Percentiles rank a stretch among this genome's conserved stretches.
These are phyloP conservation scores for Patella pellucida DNA, from an alignment of 2,888 invertebrate species.

Conservation along the genomic window DNA sequence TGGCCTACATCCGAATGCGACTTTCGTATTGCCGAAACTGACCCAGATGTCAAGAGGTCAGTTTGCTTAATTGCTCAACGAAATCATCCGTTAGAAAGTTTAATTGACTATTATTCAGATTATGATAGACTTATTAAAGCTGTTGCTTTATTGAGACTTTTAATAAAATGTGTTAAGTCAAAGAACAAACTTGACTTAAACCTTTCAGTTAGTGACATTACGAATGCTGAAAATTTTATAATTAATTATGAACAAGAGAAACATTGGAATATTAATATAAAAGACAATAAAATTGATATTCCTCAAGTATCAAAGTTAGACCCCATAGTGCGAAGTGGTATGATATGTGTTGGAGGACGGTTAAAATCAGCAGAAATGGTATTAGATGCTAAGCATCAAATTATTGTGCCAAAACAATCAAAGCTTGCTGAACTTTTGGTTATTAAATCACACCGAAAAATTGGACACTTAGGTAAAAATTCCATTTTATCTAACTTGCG, in stretches of 20 bases:
- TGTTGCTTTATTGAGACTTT: conserved; percentile 6
- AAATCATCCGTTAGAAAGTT: background rate
- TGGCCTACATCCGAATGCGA: background rate
- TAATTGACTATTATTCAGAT: background rate
- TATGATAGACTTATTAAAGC: background rate
- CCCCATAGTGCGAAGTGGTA: background rate
- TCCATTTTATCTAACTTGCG: background rate
- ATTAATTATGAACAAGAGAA: conserved; percentile 1
- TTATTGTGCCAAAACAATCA: conserved; percentile 19
- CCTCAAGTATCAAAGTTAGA: conserved; percentile 13
- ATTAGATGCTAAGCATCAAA: conserved; percentile 18
- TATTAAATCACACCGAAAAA: background rate
- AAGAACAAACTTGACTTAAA: background rate
- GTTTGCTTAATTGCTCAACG: background rate
- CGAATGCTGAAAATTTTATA: background rate
- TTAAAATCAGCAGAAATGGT: background rate
- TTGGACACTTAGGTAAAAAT: conserved; percentile 13
- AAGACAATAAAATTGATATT: too few species aligned
- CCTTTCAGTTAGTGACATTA: background rate
- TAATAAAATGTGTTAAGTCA: background rate
- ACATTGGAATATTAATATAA: background rate
- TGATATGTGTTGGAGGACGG: conserved; percentile 13
- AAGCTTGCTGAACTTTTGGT: conserved; percentile 17
- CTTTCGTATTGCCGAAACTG: background rate
- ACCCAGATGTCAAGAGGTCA: background rate